Evolutionary conservation across 2,888 invertebrate species (phyloP).

Genomic region (Rutpela maculata): DNA sequence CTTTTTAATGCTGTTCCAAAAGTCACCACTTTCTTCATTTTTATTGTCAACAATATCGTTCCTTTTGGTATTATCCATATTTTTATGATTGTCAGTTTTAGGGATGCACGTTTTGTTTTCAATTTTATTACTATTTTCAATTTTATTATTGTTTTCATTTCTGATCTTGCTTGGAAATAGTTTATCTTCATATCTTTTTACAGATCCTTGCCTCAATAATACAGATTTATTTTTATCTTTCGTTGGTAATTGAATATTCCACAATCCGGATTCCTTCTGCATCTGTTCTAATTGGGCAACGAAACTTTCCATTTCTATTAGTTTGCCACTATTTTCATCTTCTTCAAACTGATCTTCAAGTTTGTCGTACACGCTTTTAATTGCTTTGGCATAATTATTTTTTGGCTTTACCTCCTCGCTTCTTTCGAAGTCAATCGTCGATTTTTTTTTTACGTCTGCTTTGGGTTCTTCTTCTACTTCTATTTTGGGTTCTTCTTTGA

Average conservation of each 20-base stretch:
- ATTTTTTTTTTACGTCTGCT: constrained; percentile 40
- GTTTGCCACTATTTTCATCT: constrained; percentile 49
- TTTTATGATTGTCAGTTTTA: constrained; percentile 22
- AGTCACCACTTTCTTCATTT: constrained; percentile 40
- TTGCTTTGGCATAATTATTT: constrained; percentile 46
- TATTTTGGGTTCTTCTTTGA: background rate
- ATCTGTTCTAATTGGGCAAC: constrained; percentile 58
- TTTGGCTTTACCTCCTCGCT: constrained; percentile 50
- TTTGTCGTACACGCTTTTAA: constrained; percentile 50
- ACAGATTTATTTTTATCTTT: constrained; percentile 31
- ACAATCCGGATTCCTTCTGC: constrained; percentile 58
- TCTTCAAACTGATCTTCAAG: constrained; percentile 48
- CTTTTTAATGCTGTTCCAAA: constrained; percentile 56
- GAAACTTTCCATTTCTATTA: constrained; percentile 61
- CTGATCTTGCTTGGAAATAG: background rate
- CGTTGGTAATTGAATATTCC: constrained; percentile 41
- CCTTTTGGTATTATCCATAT: background rate
- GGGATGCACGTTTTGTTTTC: background rate
- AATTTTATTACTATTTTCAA: too few relatives aligned
- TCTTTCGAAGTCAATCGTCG: constrained; percentile 19
- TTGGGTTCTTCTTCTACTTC: constrained; percentile 2
- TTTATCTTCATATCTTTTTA: background rate
- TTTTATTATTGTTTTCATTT: too few relatives aligned
- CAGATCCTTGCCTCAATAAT: background rate
- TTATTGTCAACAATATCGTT: background rate